Base-by-base conservation (phyloP, 2,797 vertebrate genomes). In the Gouania willdenowi region DNA sequence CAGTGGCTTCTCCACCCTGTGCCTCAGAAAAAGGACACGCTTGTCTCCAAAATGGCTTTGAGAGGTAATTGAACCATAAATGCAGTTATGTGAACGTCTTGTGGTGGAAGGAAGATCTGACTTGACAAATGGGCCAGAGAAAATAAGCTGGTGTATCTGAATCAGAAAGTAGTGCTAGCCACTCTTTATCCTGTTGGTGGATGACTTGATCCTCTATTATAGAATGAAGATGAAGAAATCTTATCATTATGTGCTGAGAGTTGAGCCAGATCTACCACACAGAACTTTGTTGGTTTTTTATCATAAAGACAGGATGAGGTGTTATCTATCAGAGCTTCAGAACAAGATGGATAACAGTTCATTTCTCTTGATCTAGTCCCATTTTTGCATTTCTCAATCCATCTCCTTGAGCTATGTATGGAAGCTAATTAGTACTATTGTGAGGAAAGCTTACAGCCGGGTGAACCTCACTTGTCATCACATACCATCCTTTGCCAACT, bases 121-220 rank as follows among this genome's bases (percentile, higher is more conserved):
- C 60, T 64, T 87, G 82, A 87, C 66, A 58, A 85, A 87, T 77
- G 68, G 49, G 58, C 66, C 54, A 26, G 42, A 66, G 57, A 74
- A 77, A 78, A 71, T 56, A 63, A 66, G 74, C 44, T 34, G 74
- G 63, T 56, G 32, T 71, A 20, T 78, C 63, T 79, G 73, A 77
- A 61, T 77, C 69, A 72, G 71, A 24, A 37, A 64, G 46, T 36
- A 26, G 35, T 61, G 58, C 50, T 50, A 47, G 24, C 4, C 34
- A 23, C 41, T 62, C 30, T 15, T 52, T 41, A 47, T 49, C 51
- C 40, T 30, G 67, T 38, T 42, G 51, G 38, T 58, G 34, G 43
- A 66, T 44, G 25, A 30, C 21, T 52, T 35, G 40, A 71, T 40
- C 35, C 54, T 44, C 26, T 6, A 8, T 59, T 51, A 12, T 43